These are phyloP conservation scores for Isichthys henryi DNA, from an alignment of 2,113 vertebrate species.

Conservation along the genomic window DNA sequence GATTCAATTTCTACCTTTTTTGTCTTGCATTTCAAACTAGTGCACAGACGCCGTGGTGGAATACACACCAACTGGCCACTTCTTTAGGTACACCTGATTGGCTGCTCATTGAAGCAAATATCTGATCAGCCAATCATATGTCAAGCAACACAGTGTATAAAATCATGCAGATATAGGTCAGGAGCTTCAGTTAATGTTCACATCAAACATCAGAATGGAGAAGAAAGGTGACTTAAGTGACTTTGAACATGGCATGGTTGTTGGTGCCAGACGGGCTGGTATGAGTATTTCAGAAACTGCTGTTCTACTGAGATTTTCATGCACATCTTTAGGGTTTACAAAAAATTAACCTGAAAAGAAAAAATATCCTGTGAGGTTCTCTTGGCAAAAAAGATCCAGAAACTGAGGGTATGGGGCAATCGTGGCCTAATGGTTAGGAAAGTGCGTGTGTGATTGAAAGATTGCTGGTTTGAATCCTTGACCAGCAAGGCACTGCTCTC, in stretches of 20 bases:
- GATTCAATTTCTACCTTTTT: background rate
- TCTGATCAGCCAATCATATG: background rate
- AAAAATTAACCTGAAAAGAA: background rate
- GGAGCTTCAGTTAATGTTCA: background rate
- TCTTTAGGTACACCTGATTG: background rate
- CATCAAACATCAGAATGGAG: background rate
- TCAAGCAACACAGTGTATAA: background rate
- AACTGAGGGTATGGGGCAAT: background rate
- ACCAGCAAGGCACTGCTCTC: no score
- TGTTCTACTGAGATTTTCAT: background rate
- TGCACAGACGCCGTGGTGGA: background rate
- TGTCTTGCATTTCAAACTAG: background rate
- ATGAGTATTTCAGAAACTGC: background rate
- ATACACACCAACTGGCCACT: background rate
- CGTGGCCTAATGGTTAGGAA: no score
- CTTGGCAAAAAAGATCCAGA: background rate
- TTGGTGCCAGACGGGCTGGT: background rate
- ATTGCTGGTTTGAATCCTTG: no score
- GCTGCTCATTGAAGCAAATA: background rate
- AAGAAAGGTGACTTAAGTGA: background rate
- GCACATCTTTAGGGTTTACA: background rate
- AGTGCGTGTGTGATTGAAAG: no score
- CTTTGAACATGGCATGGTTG: background rate
- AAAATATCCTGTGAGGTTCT: background rate
- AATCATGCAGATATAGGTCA: background rate